A percentile compares a stretch with the other conserved stretches of the same genome.
Conservation (phyloP, 2,888 invertebrate genomes). For the Noctua comes region DNA sequence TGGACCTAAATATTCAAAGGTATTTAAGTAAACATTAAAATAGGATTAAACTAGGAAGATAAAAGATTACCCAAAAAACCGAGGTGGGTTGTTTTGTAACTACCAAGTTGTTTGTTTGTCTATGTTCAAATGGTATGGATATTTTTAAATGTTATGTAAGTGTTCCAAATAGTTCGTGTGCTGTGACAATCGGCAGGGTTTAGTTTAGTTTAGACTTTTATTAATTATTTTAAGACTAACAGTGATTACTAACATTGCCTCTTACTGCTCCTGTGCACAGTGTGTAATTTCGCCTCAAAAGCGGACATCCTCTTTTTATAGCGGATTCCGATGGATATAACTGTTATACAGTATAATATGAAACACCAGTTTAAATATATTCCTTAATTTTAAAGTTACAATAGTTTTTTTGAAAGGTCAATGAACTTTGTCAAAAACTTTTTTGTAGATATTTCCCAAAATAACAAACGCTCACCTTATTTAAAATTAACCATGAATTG, state of each 20-base stretch:
- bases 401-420: too few relatives aligned
- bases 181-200: slow-evolving; percentile 60
- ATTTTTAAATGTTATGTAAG: slow-evolving; percentile 21
- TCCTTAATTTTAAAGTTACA: too few relatives aligned
- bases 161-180: slow-evolving; percentile 50
- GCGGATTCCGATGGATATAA: too few relatives aligned
- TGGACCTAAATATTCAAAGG: neutral
- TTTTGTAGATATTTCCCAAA: too few relatives aligned
- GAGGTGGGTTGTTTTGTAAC: slow-evolving; percentile 9
- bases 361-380: too few relatives aligned
- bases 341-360: too few relatives aligned
- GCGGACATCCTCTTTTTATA: too few relatives aligned
- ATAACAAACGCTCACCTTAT: too few relatives aligned
- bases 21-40: neutral
- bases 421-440: too few relatives aligned
- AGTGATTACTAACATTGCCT: neutral
- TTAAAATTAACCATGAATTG: too few relatives aligned
- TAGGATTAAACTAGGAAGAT: slow-evolving; percentile 4
- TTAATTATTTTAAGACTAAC: slow-evolving; percentile 7
- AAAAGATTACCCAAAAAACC: slow-evolving; percentile 31
- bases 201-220: slow-evolving; percentile 43
- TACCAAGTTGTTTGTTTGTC: slow-evolving; percentile 29
- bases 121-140: slow-evolving; percentile 24
- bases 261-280: neutral
- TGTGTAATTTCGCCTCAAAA: too few relatives aligned